phyloP scores from a whole-genome alignment of 2,797 vertebrate genomes.

The Diceros bicornis region DNA sequence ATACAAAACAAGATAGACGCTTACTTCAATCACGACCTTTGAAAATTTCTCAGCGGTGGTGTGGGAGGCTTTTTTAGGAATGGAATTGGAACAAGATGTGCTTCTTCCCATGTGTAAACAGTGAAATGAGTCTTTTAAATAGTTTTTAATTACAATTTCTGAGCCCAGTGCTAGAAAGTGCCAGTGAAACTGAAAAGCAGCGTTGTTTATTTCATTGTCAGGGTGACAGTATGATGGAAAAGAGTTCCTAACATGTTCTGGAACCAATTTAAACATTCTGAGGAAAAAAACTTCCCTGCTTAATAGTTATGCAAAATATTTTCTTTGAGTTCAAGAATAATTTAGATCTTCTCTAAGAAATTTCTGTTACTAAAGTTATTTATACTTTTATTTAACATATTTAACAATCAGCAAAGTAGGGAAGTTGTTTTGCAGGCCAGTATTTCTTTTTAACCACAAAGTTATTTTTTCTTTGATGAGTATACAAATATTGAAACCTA shows the following conservation, averaged over 20 bases:
- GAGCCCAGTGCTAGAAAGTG: constrained; percentile 11
- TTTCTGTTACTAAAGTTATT: neutral
- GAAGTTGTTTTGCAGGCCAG: neutral
- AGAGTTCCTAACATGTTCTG: neutral
- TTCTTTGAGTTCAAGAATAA: constrained; percentile 14
- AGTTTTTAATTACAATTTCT: constrained; percentile 73
- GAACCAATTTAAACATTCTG: neutral
- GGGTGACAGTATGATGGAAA: neutral
- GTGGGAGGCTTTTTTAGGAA: constrained; percentile 43
- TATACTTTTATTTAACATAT: neutral
- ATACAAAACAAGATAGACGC: neutral
- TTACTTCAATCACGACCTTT: constrained; percentile 53
- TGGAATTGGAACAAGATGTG: constrained; percentile 67
- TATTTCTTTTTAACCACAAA: neutral
- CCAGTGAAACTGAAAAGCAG: constrained; percentile 32
- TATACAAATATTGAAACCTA: constrained; percentile 18
- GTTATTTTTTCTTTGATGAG: neutral
- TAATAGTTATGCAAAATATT: neutral
- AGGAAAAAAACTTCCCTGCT: neutral
- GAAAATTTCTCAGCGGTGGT: constrained; percentile 30
- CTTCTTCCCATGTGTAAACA: constrained; percentile 69
- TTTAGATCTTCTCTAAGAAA: constrained; percentile 26
- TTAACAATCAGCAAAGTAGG: constrained; percentile 9
- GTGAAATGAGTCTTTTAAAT: constrained; percentile 72
- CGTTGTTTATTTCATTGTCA: constrained; percentile 57